Evolutionary conservation across 2,113 vertebrate genomes (phyloP).

Genomic region (Pachypanchax playfairii): DNA sequence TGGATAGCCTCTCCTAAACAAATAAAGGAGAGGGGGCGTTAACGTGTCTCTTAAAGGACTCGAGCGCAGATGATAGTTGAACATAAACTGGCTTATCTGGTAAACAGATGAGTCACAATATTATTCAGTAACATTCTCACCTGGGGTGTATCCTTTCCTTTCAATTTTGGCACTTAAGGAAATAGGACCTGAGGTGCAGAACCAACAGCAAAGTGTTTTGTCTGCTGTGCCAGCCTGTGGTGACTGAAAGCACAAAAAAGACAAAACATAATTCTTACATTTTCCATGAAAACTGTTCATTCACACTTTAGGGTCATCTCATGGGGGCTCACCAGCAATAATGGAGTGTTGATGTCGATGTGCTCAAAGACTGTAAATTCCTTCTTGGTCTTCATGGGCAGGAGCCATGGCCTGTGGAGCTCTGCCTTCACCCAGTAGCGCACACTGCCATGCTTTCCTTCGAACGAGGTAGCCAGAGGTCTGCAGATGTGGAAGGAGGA

Average conservation of each 20-base stretch:
- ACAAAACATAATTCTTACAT: neutral
- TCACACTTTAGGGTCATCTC: too few relatives aligned
- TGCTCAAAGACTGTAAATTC: constrained; percentile 99
- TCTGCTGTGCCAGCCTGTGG: constrained; percentile 99
- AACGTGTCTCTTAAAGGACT: neutral
- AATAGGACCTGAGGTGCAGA: constrained; percentile 99
- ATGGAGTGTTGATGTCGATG: constrained; percentile 99
- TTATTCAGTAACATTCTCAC: constrained; percentile 71
- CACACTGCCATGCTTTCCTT: constrained; percentile 99
- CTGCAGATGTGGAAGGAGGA: constrained; percentile 75
- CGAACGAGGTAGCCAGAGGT: constrained; percentile 99
- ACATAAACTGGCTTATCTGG: neutral
- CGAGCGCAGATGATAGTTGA: neutral
- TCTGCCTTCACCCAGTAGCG: constrained; percentile 99
- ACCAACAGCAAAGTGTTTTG: constrained; percentile 99
- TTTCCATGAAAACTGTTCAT: neutral
- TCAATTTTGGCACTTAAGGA: constrained; percentile 99
- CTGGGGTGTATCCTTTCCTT: constrained; percentile 99
- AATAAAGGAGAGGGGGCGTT: neutral
- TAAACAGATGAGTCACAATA: constrained; percentile 10
- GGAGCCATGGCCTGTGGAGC: constrained; percentile 97
- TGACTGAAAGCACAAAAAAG: constrained; percentile 80
- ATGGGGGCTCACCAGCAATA: constrained; percentile 89
- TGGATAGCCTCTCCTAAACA: constrained; percentile 95
- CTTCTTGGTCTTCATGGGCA: constrained; percentile 99